phyloP scores from a whole-genome alignment of 2,797 vertebrate genomes.

The Cryptoprocta ferox region DNA sequence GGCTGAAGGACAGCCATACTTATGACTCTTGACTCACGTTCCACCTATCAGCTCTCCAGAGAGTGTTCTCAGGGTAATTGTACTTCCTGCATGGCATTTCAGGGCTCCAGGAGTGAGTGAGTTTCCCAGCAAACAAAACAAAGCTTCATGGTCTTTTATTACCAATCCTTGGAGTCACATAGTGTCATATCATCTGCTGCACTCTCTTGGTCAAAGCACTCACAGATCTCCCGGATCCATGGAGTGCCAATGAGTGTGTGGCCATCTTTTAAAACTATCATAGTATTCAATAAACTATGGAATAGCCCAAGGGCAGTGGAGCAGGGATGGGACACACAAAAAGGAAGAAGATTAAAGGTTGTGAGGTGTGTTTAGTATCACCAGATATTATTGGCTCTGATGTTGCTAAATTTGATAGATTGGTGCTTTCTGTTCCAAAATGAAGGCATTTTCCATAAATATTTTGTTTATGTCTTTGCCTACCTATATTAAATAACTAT shows the following conservation, averaged over 20 bases:
- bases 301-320: not conserved
- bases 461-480: not conserved
- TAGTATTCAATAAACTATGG: not conserved
- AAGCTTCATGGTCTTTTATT: not conserved
- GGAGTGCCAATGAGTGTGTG: not conserved
- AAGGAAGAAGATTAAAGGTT: not conserved
- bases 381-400: not conserved
- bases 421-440: not conserved
- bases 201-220: not conserved
- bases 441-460: constrained; percentile 2
- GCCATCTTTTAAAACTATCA: not conserved
- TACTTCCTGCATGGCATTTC: not conserved
- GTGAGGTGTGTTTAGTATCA: not conserved
- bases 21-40: not conserved
- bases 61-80: not conserved
- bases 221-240: not conserved
- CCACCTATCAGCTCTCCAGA: not conserved
- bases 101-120: not conserved
- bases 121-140: not conserved
- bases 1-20: not conserved
- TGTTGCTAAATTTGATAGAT: not conserved
- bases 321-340: not conserved
- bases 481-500: not conserved
- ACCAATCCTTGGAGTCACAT: not conserved
- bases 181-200: not conserved